Evolutionary conservation across 2,888 invertebrate genomes (phyloP), one percentile per base, ranked within the genome.

Genomic region (Drosophila seclusa): DNA sequence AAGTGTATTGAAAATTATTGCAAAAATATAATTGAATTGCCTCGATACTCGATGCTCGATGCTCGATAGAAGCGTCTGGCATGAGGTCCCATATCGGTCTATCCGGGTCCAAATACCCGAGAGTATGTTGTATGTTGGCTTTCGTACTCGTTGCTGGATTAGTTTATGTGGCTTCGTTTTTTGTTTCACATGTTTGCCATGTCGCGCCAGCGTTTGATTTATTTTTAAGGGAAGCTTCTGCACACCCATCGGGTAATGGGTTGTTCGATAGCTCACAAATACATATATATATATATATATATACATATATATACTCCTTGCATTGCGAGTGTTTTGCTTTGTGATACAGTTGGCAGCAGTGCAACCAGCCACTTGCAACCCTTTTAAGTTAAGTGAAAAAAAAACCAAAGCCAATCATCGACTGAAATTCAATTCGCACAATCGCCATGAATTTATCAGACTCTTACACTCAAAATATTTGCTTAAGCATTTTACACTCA

Each of bases 1-100:
- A 85, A 91, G 91, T 88, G 90, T 90, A 87, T 91, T 90, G 83
- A 84, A 90, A 90, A 91, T 91, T 90, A 90, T 90, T 90, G 82
- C 90, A 82, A 88, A 89, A 89, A 83, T 82, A 91, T 90, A 89
- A 88, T 89, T 89, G 90, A 88, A 88, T 90, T 87, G 87, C 89
- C 80, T 81, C 72, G 64, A 76, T 80, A 42, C 61, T 31, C 27
- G 60, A 61, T 45, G 45, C 82, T 81, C 67, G 61, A 76, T 78
- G 40, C 66, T 45, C 55, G 66, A 53, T 53, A 18, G 54, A 16
- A 45, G 45, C 4, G 71, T 58, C 40, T 50, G 29, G 40, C 18
- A 10, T 34, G 10, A 54, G 11, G 45, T 49, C 54, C 42, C 53
- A 32, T 42, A 58, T 73, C 58, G 54, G 53, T 65, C 65, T 62